phyloP scores from a whole-genome alignment of 2,797 vertebrate species.

The Halcyon chelicuti region DNA sequence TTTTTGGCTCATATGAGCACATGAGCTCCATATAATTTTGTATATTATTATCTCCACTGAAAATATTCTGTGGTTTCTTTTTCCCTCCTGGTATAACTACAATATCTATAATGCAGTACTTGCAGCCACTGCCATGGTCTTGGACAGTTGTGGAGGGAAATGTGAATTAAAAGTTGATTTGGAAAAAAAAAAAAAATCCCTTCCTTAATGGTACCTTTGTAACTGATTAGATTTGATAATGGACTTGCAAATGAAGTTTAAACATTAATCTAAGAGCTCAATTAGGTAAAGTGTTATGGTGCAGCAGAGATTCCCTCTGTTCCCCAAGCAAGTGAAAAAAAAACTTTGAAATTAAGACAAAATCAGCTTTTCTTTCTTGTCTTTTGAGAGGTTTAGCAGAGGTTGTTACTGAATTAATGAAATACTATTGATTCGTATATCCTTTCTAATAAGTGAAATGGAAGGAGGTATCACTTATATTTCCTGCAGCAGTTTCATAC shows the following conservation, averaged over 20 bases:
- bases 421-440: slow-evolving; percentile 42
- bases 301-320: slow-evolving; percentile 23
- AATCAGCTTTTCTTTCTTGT: slow-evolving; percentile 45
- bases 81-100: background rate
- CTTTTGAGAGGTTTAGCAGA: slow-evolving; percentile 47
- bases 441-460: slow-evolving; percentile 7
- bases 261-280: slow-evolving; percentile 70
- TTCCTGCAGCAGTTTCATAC: background rate
- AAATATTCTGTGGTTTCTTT: slow-evolving; percentile 10
- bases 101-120: background rate
- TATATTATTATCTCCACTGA: background rate
- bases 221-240: slow-evolving; percentile 69
- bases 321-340: slow-evolving; percentile 43
- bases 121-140: background rate
- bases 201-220: slow-evolving; percentile 55
- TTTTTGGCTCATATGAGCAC: background rate
- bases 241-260: slow-evolving; percentile 74
- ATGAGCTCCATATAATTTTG: background rate
- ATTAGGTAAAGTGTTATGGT: slow-evolving; percentile 41
- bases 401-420: slow-evolving; percentile 67
- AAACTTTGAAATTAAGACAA: slow-evolving; percentile 46
- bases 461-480: background rate
- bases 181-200: background rate
- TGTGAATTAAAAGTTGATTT: slow-evolving; percentile 16
- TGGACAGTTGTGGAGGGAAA: slow-evolving; percentile 3